phyloP scores from a whole-genome alignment of 2,113 vertebrate genomes.

The Chloropsis hardwickii region DNA sequence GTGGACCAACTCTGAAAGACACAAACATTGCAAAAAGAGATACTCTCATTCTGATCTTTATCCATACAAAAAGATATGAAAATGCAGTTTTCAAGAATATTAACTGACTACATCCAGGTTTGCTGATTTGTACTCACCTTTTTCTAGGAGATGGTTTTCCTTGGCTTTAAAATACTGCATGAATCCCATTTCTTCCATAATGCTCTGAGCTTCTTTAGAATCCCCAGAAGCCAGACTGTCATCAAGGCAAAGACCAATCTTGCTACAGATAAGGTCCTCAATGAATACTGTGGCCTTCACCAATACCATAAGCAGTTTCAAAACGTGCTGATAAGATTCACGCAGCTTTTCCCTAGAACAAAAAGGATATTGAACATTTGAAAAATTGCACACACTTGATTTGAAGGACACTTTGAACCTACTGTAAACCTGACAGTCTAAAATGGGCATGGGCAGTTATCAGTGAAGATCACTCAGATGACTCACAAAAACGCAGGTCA shows the following conservation, averaged over 20 bases:
- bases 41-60: neutral
- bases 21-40: neutral
- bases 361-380: neutral
- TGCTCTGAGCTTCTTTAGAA: neutral
- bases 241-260: constrained; percentile 73
- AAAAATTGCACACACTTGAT: neutral
- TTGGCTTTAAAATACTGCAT: neutral
- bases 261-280: constrained; percentile 83
- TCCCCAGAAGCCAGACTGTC: constrained; percentile 44
- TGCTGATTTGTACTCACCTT: neutral
- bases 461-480: neutral
- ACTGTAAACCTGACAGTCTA: neutral
- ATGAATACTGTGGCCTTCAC: constrained; percentile 72
- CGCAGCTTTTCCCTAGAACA: constrained; percentile 74
- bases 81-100: neutral
- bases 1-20: neutral
- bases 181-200: constrained; percentile 22
- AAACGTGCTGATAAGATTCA: constrained; percentile 76
- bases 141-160: neutral
- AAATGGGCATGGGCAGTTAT: neutral
- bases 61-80: neutral
- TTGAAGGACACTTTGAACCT: neutral
- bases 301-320: constrained; percentile 81
- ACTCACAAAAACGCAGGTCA: neutral
- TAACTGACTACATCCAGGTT: neutral